Evolutionary conservation across 2,113 vertebrate genomes (phyloP).

Genomic region (Thunnus thynnus): DNA sequence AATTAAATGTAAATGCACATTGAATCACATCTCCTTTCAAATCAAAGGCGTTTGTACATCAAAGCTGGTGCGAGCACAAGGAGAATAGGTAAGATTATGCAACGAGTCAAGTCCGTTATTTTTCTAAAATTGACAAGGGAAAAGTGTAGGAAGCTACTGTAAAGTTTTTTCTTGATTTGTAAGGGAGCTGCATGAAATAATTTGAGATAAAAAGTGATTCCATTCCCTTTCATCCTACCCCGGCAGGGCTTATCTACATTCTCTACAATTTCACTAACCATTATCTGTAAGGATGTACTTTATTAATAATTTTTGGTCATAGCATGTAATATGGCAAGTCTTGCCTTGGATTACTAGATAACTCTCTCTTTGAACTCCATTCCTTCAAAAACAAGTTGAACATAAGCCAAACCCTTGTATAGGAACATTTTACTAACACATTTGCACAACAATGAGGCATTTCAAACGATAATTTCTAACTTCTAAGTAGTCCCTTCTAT

Average conservation of each 20-base stretch:
- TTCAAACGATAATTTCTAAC: neutral
- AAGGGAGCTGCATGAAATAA: neutral
- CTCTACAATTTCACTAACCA: neutral
- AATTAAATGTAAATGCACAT: slow-evolving; percentile 6
- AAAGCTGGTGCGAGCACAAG: slow-evolving; percentile 16
- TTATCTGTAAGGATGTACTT: slow-evolving; percentile 12
- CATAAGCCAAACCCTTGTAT: neutral
- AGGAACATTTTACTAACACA: too few species aligned
- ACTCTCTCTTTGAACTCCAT: neutral
- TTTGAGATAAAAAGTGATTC: slow-evolving; percentile 1
- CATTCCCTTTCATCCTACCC: slow-evolving; percentile 6
- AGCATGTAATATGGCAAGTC: slow-evolving; percentile 11
- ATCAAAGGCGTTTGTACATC: slow-evolving; percentile 36
- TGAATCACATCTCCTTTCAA: slow-evolving; percentile 16
- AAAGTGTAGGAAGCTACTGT: neutral
- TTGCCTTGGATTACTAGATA: slow-evolving; percentile 15
- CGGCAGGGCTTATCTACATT: slow-evolving; percentile 1
- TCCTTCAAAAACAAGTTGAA: neutral
- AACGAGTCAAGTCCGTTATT: slow-evolving; percentile 4
- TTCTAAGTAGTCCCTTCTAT: neutral
- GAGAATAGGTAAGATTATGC: slow-evolving; percentile 4
- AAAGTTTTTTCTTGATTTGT: slow-evolving; percentile 20
- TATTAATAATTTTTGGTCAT: slow-evolving; percentile 1
- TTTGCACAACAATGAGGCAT: neutral
- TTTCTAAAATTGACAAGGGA: neutral